phyloP scores from a whole-genome alignment of 1,140 invertebrate genomes.

The Anastrepha obliqua region DNA sequence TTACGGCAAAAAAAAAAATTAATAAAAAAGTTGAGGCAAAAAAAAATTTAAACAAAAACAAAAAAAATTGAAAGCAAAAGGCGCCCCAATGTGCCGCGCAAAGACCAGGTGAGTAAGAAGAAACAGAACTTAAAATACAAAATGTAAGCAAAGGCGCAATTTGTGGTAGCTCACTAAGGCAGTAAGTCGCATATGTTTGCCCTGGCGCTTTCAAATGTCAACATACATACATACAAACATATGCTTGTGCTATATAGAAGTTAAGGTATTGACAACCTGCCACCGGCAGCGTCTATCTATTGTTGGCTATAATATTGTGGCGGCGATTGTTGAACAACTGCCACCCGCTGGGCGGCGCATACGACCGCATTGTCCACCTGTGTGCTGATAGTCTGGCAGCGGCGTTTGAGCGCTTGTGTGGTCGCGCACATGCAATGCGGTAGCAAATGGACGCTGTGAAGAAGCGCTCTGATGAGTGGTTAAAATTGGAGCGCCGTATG shows the following conservation, averaged over 20 bases:
- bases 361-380: constrained; percentile 21
- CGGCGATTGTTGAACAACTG: neutral
- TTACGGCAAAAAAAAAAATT: too few relatives aligned
- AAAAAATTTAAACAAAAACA: neutral
- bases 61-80: neutral
- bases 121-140: neutral
- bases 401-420: constrained; percentile 22
- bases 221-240: too few relatives aligned
- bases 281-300: neutral
- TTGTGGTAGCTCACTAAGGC: too few relatives aligned
- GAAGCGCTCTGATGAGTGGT: neutral
- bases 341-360: constrained; percentile 33
- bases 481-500: neutral
- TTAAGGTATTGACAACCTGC: constrained; percentile 36
- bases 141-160: neutral
- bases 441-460: constrained; percentile 30
- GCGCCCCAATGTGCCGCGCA: neutral
- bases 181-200: too few relatives aligned
- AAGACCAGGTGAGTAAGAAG: neutral
- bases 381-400: neutral
- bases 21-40: too few relatives aligned
- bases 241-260: too few relatives aligned
- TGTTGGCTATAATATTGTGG: neutral
- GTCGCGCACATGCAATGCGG: constrained; percentile 6
- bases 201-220: neutral